These are phyloP conservation scores for Sturnira hondurensis DNA, from an alignment of 2,113 vertebrate species.

Conservation along the genomic window DNA sequence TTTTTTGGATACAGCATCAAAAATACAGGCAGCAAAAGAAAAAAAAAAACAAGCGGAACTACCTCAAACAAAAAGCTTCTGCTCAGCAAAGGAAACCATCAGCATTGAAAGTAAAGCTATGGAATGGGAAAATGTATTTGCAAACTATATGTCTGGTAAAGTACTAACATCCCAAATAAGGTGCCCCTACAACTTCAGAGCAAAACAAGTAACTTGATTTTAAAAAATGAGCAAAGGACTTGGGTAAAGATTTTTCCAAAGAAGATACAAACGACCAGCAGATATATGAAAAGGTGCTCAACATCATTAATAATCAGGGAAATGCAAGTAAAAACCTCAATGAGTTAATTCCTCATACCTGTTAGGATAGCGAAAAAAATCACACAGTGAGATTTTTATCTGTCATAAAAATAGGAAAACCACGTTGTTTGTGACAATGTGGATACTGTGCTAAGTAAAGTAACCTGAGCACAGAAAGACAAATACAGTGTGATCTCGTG, in stretches of 20 bases:
- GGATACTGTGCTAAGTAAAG: background rate
- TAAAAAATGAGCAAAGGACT: background rate
- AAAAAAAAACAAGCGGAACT: background rate
- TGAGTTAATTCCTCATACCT: background rate
- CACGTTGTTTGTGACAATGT: background rate
- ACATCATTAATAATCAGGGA: background rate
- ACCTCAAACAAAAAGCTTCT: background rate
- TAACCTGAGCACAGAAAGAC: background rate
- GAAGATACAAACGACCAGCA: background rate
- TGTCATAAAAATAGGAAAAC: background rate
- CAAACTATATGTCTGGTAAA: background rate
- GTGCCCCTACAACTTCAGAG: background rate
- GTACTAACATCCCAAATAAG: background rate
- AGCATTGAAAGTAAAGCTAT: background rate
- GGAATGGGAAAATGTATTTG: background rate
- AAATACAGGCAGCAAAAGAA: background rate
- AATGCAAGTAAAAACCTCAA: background rate
- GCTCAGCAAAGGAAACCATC: background rate
- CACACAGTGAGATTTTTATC: background rate
- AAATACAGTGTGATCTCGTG: background rate
- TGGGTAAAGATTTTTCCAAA: background rate
- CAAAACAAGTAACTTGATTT: background rate
- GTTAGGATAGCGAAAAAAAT: background rate
- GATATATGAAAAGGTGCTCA: background rate
- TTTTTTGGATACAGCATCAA: background rate